Conservation (phyloP, 2,113 vertebrate species). For the Pampusana beccarii region DNA sequence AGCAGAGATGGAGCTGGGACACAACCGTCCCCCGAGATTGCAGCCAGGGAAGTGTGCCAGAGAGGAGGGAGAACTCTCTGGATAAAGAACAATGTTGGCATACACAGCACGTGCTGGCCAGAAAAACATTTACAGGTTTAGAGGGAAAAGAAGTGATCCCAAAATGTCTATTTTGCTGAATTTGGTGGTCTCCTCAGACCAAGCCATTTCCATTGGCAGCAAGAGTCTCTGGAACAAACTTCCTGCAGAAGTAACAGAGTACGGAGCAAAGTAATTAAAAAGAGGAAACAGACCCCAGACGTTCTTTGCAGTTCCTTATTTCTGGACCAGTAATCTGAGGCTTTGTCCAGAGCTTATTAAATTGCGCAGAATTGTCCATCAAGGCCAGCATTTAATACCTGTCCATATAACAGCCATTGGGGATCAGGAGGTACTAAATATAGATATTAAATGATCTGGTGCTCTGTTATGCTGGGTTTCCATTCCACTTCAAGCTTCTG, state of each 20-base stretch:
- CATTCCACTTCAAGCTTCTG: background rate
- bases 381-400: slow-evolving; percentile 8
- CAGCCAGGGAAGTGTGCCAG: background rate
- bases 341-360: slow-evolving; percentile 49
- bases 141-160: background rate
- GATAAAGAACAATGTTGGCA: background rate
- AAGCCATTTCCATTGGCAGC: slow-evolving; percentile 35
- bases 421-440: slow-evolving; percentile 19
- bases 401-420: background rate
- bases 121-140: background rate
- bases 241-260: background rate
- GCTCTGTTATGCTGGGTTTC: background rate
- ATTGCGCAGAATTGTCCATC: background rate
- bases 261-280: slow-evolving; percentile 30
- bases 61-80: background rate
- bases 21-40: background rate
- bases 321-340: background rate
- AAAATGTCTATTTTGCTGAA: background rate
- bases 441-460: background rate
- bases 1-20: background rate
- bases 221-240: background rate
- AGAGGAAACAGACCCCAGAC: slow-evolving; percentile 24
- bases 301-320: slow-evolving; percentile 8
- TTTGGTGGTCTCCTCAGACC: slow-evolving; percentile 16
- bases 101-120: background rate